phyloP scores from a whole-genome alignment of 2,113 vertebrate species.

The Hippopotamus amphibius region DNA sequence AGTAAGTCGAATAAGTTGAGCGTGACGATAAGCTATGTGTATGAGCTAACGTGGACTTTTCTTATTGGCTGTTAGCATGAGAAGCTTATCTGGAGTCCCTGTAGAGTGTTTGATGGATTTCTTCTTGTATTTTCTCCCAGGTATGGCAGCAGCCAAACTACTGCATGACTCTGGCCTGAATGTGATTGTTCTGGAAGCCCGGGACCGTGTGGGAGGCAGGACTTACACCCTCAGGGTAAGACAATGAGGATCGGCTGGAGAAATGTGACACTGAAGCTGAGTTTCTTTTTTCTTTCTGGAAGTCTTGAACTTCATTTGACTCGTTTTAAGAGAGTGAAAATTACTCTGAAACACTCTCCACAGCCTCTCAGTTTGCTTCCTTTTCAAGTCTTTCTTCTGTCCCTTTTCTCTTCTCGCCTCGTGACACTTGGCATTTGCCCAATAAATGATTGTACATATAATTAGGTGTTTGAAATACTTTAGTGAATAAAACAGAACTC shows the following conservation, averaged over 20 bases:
- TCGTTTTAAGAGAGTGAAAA: conserved; percentile 12
- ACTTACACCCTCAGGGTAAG: conserved; percentile 95
- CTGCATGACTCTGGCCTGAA: conserved; percentile 92
- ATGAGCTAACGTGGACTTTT: background rate
- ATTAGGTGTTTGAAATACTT: background rate
- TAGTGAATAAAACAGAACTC: conserved; percentile 29
- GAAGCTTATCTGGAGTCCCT: conserved; percentile 25
- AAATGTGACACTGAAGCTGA: background rate
- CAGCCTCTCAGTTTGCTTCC: background rate
- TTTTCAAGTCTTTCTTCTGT: conserved; percentile 19
- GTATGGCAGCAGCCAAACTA: conserved; percentile 95
- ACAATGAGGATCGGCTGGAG: background rate
- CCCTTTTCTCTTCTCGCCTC: conserved; percentile 24
- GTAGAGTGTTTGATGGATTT: conserved; percentile 41
- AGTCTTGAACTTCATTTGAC: conserved; percentile 24
- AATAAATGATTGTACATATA: background rate
- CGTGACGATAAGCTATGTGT: background rate
- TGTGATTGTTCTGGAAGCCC: conserved; percentile 95
- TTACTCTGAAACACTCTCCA: background rate
- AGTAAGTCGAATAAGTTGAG: background rate
- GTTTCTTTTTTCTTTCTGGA: conserved; percentile 1
- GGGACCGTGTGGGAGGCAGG: conserved; percentile 95
- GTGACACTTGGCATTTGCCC: background rate
- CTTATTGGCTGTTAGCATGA: background rate
- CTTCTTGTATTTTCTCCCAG: conserved; percentile 84